Base-by-base conservation (phyloP, 2,113 vertebrate species). In the Plestiodon gilberti region DNA sequence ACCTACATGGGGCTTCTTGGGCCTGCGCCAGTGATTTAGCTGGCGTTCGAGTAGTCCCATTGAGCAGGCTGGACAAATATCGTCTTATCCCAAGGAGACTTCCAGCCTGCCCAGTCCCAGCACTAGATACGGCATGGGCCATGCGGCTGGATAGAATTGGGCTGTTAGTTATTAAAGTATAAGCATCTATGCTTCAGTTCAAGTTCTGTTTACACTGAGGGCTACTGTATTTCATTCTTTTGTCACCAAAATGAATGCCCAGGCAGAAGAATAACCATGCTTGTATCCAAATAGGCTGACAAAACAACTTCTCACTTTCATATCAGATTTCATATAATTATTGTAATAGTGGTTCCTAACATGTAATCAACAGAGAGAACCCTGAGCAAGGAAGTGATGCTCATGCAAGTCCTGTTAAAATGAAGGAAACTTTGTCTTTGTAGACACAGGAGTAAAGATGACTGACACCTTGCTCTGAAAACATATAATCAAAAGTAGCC, bases 221-320 rank as follows among this genome's bases (percentile, higher is more conserved):
- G 4, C 9, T 13, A 59, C 35, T 3, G 2, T 13, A 0, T 6
- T n/a, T 33, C 28, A 1, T 11, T 81, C 25, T 69, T 77, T 83
- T 89, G 88, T 85, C 59, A 85, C 75, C 61, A 64, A 57, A 69
- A 62, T 10, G 67, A 89, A 22, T 33, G 87, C 67, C 88, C 89
- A 30, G n/a, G n/a, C n/a, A n/a, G 80, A 92, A 7, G 28, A 57
- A 83, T 62, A 43, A 57, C 73, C 0, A 0, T 62, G 0, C 0
- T 0, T 17, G 38, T 35, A 52, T n/a, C 35, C 4, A 9, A 2
- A 3, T 33, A 61, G 75, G 35, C 0, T 0, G 82, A 84, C 80
- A 74, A 38, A 3, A 4, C 15, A 52, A 28, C 20, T 25, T 40
- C 0, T 70, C n/a, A 52, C 5, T 61, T 79, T 71, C 8, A 33